Percentiles rank a stretch among this genome's conserved stretches.
phyloP scores from a whole-genome alignment of 2,888 invertebrate species.

The Scotopteryx bipunctaria region DNA sequence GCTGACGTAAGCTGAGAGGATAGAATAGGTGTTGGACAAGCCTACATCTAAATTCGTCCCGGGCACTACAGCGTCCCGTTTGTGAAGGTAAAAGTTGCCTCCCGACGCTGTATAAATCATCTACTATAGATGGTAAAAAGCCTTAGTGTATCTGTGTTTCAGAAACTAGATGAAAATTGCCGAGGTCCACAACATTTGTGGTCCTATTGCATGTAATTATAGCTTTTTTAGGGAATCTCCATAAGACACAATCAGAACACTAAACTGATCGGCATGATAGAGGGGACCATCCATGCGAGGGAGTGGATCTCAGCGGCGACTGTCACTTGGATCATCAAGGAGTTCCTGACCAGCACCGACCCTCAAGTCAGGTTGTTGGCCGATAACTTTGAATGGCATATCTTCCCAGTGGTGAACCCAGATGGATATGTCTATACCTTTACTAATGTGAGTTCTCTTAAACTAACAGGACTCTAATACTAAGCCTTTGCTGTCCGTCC shows the following conservation, averaged over 20 bases:
- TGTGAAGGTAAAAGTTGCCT: no score
- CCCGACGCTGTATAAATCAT: no score
- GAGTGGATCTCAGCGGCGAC: constrained; percentile 89
- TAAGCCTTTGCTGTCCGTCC: no score
- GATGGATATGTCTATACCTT: constrained; percentile 89
- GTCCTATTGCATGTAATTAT: no score
- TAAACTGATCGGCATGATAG: constrained; percentile 79
- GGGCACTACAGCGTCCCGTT: no score
- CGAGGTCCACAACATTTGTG: no score
- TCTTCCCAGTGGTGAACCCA: constrained; percentile 89
- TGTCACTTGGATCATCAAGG: constrained; percentile 87
- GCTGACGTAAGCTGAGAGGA: no score
- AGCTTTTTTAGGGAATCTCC: constrained; percentile 64
- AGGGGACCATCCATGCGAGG: constrained; percentile 87
- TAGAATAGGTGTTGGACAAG: no score
- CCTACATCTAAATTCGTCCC: no score
- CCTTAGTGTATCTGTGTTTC: background rate
- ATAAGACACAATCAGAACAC: constrained; percentile 68
- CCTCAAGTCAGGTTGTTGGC: constrained; percentile 81
- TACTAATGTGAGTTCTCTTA: constrained; percentile 75
- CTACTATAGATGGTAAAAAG: no score
- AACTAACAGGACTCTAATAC: no score
- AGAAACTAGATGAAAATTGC: no score
- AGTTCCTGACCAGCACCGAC: constrained; percentile 85
- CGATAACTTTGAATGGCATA: constrained; percentile 88